Base-by-base conservation (phyloP, 2,888 invertebrate species). In the Cephalotes varians region DNA sequence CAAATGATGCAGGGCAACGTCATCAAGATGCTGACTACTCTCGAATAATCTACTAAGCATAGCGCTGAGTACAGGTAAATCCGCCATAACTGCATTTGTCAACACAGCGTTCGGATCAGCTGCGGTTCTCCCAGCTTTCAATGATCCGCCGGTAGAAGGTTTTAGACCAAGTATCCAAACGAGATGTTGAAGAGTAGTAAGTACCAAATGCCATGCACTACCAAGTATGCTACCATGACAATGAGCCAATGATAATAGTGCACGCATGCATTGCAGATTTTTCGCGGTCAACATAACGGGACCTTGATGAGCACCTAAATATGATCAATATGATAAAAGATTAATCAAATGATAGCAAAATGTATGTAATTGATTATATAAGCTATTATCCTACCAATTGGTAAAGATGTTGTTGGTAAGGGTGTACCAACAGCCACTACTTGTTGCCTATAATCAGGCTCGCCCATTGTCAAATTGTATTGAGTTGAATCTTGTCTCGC, bases 361-460 rank as follows among this genome's bases (percentile, higher is more conserved):
- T 28, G 12, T 6, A 31, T 2, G 34, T n/a, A 44, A 72, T 34
- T 31, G 9, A 18, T 21, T 2, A 7, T 2, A 7, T 34, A 4
- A 34, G 15, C 0, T 34, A 34, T 56, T 4, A 28, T 12, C 86
- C 83, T 91, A 95, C 97, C 97, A 76, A 97, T 96, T 3, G 98
- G 97, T 76, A 97, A 95, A 5, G 97, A 96, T 2, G 98, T 97
- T 7, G 98, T 98, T 1, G 98, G 99, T 88, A 99, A 95, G 31
- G 99, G 98, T 0, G 99, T 99, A 34, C 99, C 99, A 84, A 99
- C 99, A 87, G 99, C 99, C 62, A 99, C 99, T 85, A 99, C 98
- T 95, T 99, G 99, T 93, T 98, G 98, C 40, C 98, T 95, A 94
- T 97, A 97, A 95, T 98, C 98, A 73, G 96, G 96, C 87, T 97